A percentile compares a stretch with the other conserved stretches of the same genome.
phyloP scores from a whole-genome alignment of 2,888 invertebrate species.

The Polyploca ridens region DNA sequence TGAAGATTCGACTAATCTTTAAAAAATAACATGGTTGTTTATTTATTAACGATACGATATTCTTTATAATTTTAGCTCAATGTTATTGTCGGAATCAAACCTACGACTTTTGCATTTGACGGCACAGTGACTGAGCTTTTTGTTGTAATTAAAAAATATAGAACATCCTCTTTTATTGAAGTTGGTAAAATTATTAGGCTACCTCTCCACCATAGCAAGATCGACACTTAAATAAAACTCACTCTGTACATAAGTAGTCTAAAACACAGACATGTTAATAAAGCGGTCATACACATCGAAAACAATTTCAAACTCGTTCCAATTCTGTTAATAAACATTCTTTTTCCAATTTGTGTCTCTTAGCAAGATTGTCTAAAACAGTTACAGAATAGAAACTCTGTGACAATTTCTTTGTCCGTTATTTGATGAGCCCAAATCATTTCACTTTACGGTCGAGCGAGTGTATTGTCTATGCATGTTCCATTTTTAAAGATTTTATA shows the following conservation, averaged over 20 bases:
- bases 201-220: too few species aligned
- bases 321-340: constrained; percentile 4
- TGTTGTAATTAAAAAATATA: too few species aligned
- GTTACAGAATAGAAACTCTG: constrained; percentile 12
- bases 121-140: too few species aligned
- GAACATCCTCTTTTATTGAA: too few species aligned
- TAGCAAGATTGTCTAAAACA: constrained; percentile 16
- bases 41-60: too few species aligned
- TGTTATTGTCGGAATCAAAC: too few species aligned
- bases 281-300: not conserved
- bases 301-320: constrained; percentile 10
- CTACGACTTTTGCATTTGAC: too few species aligned
- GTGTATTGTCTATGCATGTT: not conserved
- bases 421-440: constrained; percentile 1
- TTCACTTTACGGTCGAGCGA: not conserved
- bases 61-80: too few species aligned
- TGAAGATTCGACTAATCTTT: not conserved
- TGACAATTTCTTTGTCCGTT: constrained; percentile 22
- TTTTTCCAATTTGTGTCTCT: constrained; percentile 12
- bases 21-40: too few species aligned
- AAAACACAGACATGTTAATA: not conserved
- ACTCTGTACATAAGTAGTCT: not conserved
- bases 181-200: too few species aligned
- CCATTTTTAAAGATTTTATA: not conserved
- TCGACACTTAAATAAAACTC: too few species aligned